Evolutionary conservation across 2,888 invertebrate species (phyloP), one percentile per base, ranked within the genome.

Genomic region (Lasioglossum villosulum): DNA sequence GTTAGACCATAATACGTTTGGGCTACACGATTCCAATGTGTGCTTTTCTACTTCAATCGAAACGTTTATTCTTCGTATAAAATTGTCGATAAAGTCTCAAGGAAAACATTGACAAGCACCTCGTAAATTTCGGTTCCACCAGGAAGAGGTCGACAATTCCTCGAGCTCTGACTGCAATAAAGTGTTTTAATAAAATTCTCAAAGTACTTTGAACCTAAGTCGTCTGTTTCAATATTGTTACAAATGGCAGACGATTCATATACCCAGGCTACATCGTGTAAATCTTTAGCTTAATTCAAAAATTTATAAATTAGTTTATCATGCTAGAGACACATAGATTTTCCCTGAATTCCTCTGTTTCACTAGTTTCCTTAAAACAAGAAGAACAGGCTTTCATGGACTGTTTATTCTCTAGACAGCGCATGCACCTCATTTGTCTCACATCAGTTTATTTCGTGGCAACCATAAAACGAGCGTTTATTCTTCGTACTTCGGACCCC

Each of bases 11-110:
- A 52, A 70, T 68, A 70, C 59, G 5, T 37, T 63, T 30, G 6
- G 30, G 68, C 30, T 56, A 34, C 42, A 19, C 68, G 39, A 45
- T 59, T 27, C 23, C 39, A 3, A n/a, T n/a, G 56, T 45, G 34
- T 45, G 34, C 8, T 10, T 59, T 30, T 56, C 68, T 59, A 45
- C n/a, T 76, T 68, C 68, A 76, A 76, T 76, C 68, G 66, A 45
- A 76, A 76, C 68, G 68, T 76, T 68, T 76, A 76, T 76, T 45
- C 45, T 45, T 48, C 42, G 34, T 76, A 48, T 76, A 66, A 68
- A 76, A 48, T 68, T 76, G 76, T 68, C 76, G 63, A 76, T 48
- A 76, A 23, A 45, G 34, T 48, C 34, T 34, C 19, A 68, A 76
- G 37, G 68, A 68, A 70, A 70, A 42, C 52, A 75, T 80, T 45